Percentiles rank a stretch among this genome's conserved stretches.
phyloP scores from a whole-genome alignment of 2,888 invertebrate genomes.

The Calliopum simillimum region DNA sequence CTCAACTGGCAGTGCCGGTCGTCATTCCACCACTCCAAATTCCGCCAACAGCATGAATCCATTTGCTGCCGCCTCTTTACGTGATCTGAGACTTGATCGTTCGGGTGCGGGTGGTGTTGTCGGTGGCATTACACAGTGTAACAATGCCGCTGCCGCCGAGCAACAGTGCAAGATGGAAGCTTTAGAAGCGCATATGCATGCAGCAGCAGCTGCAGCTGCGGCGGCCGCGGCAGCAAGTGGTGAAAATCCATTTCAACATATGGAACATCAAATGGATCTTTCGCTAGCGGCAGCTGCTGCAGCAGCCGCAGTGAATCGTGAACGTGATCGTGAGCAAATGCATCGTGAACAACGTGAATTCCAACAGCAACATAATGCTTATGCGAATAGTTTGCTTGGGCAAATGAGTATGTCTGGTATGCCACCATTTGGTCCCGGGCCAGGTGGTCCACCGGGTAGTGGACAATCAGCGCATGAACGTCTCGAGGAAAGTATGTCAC shows the following conservation, averaged over 20 bases:
- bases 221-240: constrained; percentile 57
- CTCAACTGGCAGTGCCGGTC: constrained; percentile 48
- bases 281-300: constrained; percentile 66
- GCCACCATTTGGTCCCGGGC: constrained; percentile 44
- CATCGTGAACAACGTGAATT: constrained; percentile 49
- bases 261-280: constrained; percentile 68
- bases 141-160: constrained; percentile 48
- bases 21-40: constrained; percentile 51
- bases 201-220: constrained; percentile 60
- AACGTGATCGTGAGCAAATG: constrained; percentile 57
- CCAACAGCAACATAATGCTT: constrained; percentile 62
- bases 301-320: constrained; percentile 63
- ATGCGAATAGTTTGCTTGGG: constrained; percentile 62
- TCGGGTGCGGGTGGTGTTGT: constrained; percentile 29
- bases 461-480: constrained; percentile 64
- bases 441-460: constrained; percentile 33
- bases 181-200: constrained; percentile 64
- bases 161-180: constrained; percentile 64
- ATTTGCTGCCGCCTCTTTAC: constrained; percentile 58
- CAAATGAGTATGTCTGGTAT: constrained; percentile 62
- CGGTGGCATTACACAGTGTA: constrained; percentile 14
- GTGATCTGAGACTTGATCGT: constrained; percentile 54
- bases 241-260: constrained; percentile 64
- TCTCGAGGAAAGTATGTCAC: constrained; percentile 65
- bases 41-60: constrained; percentile 47